phyloP scores from a whole-genome alignment of 1,140 invertebrate genomes.

The Platyura marginata region DNA sequence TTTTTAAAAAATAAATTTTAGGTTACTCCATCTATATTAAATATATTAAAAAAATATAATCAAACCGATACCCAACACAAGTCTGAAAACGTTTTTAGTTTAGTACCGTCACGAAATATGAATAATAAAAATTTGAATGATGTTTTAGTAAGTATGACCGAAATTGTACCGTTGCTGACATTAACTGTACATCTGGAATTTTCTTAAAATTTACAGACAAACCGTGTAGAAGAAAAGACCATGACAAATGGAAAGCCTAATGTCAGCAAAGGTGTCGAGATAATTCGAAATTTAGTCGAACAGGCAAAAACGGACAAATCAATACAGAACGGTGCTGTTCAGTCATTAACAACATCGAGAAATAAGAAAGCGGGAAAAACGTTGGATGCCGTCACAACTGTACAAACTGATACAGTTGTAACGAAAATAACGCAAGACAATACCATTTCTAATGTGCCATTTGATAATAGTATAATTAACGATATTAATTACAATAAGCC shows the following conservation, averaged over 20 bases:
- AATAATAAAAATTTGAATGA: no score
- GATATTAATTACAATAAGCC: background rate
- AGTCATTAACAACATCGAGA: background rate
- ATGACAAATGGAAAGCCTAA: background rate
- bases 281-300: background rate
- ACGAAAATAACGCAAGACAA: no score
- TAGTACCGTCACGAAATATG: slow-evolving; percentile 2
- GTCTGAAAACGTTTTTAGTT: slow-evolving; percentile 4
- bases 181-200: no score
- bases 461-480: background rate
- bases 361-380: background rate
- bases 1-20: background rate
- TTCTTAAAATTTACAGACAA: background rate
- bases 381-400: background rate
- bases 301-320: background rate
- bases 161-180: no score
- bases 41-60: slow-evolving; percentile 4
- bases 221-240: background rate
- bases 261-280: background rate
- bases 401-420: background rate
- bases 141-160: no score
- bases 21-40: background rate
- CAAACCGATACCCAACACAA: background rate
- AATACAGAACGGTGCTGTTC: background rate
- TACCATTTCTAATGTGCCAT: background rate